These are phyloP conservation scores for Helostoma temminkii DNA, from an alignment of 2,797 vertebrate species.

Conservation along the genomic window DNA sequence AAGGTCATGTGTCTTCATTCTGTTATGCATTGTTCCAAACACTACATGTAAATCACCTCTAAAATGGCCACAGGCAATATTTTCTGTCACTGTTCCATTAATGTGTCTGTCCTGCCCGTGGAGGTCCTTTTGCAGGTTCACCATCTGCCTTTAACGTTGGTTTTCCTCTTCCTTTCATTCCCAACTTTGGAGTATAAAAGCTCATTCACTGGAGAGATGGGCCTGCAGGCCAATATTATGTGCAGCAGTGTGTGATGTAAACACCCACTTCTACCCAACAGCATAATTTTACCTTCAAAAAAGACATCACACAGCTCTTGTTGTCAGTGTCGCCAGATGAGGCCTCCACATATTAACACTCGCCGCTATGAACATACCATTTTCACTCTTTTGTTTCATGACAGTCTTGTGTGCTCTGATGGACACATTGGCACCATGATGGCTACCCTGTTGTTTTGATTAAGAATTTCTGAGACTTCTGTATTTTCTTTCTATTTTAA, in stretches of 20 bases:
- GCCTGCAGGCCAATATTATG: conserved; percentile 55
- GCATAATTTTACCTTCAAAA: conserved; percentile 57
- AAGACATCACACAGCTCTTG: conserved; percentile 33
- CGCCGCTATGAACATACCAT: neutral
- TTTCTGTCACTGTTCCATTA: conserved; percentile 28
- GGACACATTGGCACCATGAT: conserved; percentile 35
- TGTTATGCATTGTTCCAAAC: conserved; percentile 13
- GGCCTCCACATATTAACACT: conserved; percentile 20
- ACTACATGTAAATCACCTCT: conserved; percentile 23
- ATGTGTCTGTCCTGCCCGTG: conserved; percentile 25
- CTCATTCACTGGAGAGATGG: conserved; percentile 32
- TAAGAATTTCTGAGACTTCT: conserved; percentile 16
- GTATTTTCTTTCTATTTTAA: conserved; percentile 14
- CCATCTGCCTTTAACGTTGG: conserved; percentile 43
- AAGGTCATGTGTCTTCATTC: conserved; percentile 38
- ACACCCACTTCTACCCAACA: conserved; percentile 57
- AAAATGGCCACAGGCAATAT: conserved; percentile 42
- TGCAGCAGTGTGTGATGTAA: conserved; percentile 60
- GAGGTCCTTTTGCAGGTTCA: conserved; percentile 52
- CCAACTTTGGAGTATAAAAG: conserved; percentile 39
- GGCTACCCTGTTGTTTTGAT: conserved; percentile 20
- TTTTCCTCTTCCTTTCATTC: conserved; percentile 35
- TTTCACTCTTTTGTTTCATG: conserved; percentile 14
- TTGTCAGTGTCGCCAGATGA: conserved; percentile 45
- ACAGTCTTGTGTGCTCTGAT: conserved; percentile 40